Evolutionary conservation across 2,888 invertebrate genomes (phyloP).

Genomic region (Hoplodrina blanda): DNA sequence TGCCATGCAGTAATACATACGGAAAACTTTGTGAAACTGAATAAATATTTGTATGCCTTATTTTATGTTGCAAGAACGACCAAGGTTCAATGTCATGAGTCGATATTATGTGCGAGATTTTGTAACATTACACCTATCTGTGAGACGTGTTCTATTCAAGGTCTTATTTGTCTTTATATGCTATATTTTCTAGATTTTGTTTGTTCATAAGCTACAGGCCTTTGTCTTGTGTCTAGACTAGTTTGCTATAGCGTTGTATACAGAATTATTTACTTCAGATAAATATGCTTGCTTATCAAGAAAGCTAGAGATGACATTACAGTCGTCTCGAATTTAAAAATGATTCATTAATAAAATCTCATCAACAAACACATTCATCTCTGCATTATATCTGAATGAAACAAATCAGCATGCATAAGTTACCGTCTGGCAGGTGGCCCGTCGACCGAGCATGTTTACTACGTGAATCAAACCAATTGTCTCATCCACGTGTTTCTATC

Average conservation of each 20-base stretch:
- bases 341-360: conserved; percentile 25
- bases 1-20: conserved; percentile 54
- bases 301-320: not conserved
- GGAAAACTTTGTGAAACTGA: conserved; percentile 60
- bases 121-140: conserved; percentile 62
- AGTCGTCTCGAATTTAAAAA: conserved; percentile 18
- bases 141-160: conserved; percentile 46
- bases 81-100: conserved; percentile 63
- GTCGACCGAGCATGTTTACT: conserved; percentile 41
- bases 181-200: conserved; percentile 51
- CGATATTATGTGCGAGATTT: conserved; percentile 58
- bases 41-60: conserved; percentile 51
- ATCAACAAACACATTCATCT: conserved; percentile 41
- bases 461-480: conserved; percentile 54
- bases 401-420: conserved; percentile 48
- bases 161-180: conserved; percentile 46
- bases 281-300: conserved; percentile 28
- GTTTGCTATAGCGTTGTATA: conserved; percentile 26
- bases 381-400: conserved; percentile 37
- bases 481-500: conserved; percentile 52
- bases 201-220: conserved; percentile 41
- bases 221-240: conserved; percentile 42
- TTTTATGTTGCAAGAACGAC: conserved; percentile 49
- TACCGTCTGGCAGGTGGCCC: conserved; percentile 42
- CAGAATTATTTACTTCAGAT: conserved; percentile 28